phyloP scores from a whole-genome alignment of 2,888 invertebrate species.

The Drosophila antonietae region DNA sequence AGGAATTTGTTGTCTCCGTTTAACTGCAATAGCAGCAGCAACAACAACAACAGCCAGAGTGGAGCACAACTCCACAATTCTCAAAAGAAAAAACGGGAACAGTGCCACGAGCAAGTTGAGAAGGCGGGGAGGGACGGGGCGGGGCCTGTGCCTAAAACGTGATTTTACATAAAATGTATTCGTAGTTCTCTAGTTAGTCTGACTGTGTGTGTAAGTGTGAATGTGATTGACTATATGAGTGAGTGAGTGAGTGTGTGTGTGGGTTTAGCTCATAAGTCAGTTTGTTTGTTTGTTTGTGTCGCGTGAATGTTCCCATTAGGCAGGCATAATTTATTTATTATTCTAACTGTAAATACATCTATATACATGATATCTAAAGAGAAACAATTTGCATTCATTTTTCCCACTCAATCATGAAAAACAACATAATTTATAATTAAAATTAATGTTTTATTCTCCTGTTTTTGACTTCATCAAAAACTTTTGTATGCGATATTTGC shows the following conservation, averaged over 20 bases:
- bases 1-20: conserved; percentile 81
- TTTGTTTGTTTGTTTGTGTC: conserved; percentile 47
- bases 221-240: conserved; percentile 4
- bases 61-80: neutral
- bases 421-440: conserved; percentile 24
- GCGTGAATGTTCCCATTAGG: conserved; percentile 61
- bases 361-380: conserved; percentile 25
- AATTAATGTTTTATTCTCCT: conserved; percentile 29
- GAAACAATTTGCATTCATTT: conserved; percentile 45
- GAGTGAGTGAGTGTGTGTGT: conserved; percentile 11
- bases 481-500: conserved; percentile 83
- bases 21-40: conserved; percentile 45
- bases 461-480: conserved; percentile 80
- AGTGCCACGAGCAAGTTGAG: neutral
- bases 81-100: conserved; percentile 13
- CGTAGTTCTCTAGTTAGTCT: conserved; percentile 58
- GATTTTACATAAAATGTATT: conserved; percentile 73
- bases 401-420: conserved; percentile 29
- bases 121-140: neutral
- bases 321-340: conserved; percentile 71
- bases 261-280: neutral
- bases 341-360: conserved; percentile 57
- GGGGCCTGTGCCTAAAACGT: conserved; percentile 54
- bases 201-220: conserved; percentile 26
- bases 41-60: neutral